phyloP scores from a whole-genome alignment of 2,888 invertebrate species.

The Clusia tigrina region DNA sequence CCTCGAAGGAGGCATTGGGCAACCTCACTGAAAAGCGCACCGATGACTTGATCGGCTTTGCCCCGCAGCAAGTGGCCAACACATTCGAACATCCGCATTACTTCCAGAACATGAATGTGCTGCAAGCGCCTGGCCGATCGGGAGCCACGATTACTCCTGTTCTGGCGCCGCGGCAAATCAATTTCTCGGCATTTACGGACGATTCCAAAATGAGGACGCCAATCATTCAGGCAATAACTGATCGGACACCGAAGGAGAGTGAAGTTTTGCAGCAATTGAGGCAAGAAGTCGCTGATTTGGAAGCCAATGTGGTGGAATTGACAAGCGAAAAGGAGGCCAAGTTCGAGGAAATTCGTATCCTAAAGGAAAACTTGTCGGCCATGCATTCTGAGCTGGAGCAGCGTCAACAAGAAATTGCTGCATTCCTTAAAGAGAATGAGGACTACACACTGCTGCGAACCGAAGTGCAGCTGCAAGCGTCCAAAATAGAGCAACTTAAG shows the following conservation, averaged over 20 bases:
- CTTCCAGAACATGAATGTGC: conserved; percentile 53
- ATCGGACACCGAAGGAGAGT: conserved; percentile 64
- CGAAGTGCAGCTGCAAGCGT: conserved; percentile 33
- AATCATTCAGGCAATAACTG: conserved; percentile 40
- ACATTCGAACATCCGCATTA: conserved; percentile 63
- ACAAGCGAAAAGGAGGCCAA: conserved; percentile 34
- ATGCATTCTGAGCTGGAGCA: conserved; percentile 47
- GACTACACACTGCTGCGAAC: conserved; percentile 34
- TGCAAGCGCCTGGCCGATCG: conserved; percentile 44
- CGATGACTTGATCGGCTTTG: conserved; percentile 55
- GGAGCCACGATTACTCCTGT: conserved; percentile 47
- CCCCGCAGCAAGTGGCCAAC: conserved; percentile 48
- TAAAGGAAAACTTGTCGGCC: conserved; percentile 43
- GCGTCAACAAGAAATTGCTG: conserved; percentile 41
- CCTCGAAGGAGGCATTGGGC: conserved; percentile 57
- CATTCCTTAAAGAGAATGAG: conserved; percentile 30
- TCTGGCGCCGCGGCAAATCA: conserved; percentile 60
- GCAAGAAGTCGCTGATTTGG: conserved; percentile 65
- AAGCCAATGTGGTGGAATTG: conserved; percentile 57
- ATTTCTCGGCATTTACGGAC: conserved; percentile 65
- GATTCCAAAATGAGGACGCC: conserved; percentile 59
- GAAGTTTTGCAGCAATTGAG: conserved; percentile 59
- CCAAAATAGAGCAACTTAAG: conserved; percentile 40
- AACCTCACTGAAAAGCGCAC: conserved; percentile 58
- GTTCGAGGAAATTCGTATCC: conserved; percentile 33